Evolutionary conservation across 2,113 vertebrate genomes (phyloP), one percentile per base, ranked within the genome.

Genomic region (Acrocephalus arundinaceus): DNA sequence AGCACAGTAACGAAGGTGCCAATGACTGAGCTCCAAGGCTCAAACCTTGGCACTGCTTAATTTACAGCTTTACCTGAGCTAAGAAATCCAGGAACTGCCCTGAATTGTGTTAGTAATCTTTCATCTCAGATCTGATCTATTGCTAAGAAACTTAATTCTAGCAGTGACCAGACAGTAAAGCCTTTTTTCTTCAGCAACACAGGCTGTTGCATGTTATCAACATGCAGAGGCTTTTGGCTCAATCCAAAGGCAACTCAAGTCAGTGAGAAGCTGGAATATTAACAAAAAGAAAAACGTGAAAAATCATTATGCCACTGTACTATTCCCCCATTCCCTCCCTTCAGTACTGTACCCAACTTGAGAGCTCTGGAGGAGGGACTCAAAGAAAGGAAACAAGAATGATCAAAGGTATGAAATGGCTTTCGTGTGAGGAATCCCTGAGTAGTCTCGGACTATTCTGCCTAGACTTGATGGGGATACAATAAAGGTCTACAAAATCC

Each of bases 51-150:
- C 70, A 61, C 57, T 65, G 48, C 41, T 57, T 74, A 11, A 70
- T 63, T 65, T 68, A 84, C 52, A 87, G 65, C 49, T 75, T 67
- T 15, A 63, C 39, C 52, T 65, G 35, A 88, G 78, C 87, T 83
- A 61, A 67, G 93, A 94, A 88, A 93, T 88, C 51, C 94, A 96
- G 93, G 79, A 96, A 92, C 82, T 59, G 48, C 33, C 51, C 59
- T 80, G 78, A 85, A 94, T 63, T 63, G 13, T 80, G 55, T 86
- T 70, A 59, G 71, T 48, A 88, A 80, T 91, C 79, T 91, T 80
- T 57, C 90, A 71, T 75, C 72, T 90, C 28, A 91, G 72, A 91
- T 90, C 57, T 86, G 71, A 73, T 74, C 65, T 91, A 63, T 45
- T 85, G 55, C 39, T 93, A 59, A 70, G 51, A 85, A 82, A 70